Base-by-base conservation (phyloP, 2,113 vertebrate species). In the Benitochromis conjunctus region DNA sequence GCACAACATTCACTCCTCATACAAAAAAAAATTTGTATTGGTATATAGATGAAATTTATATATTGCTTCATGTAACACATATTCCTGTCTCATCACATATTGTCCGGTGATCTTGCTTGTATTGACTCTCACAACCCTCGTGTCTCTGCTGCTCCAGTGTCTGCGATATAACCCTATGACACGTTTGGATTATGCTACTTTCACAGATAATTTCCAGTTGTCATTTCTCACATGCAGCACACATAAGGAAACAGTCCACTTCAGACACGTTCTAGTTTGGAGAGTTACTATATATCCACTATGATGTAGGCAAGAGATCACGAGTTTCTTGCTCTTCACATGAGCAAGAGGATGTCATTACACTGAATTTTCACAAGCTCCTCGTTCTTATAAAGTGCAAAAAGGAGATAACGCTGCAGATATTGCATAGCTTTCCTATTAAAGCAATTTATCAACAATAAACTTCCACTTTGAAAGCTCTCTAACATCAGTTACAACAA, bases 201-300 rank as follows among this genome's bases (percentile, higher is more conserved):
- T 46, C 41, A 71, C 66, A 71, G 41, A 71, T 71, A 48, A 11
- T 71, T 71, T 71, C 8, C 21, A 71, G 5, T 71, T 46, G 41
- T 48, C 66, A 11, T 71, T 43, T 48, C 21, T 48, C 41, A 48
- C 21, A 71, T 71, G 9, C 4, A 29, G 66, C 21, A 48, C 26
- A 7, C 66, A 71, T 7, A 16, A 71, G 13, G 66, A 48, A 71
- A 18, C 21, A 48, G 21, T 24, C 21, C 41, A 10, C 41, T 29
- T 71, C 66, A 43, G 38, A 69, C 66, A 71, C 21, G 21, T 71
- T 46, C 66, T 46, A 26, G 41, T 48, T 46, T 71, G 21, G 34
- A 66, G 19, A 66, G 38, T 64, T 1, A 7, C 31, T 64, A 64
- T 38, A 64, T 64, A 29, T 34, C 34, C 19, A 64, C 21, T 53